These are phyloP conservation scores for Xylocopa sonorina DNA, from an alignment of 1,140 invertebrate species.

Conservation along the genomic window DNA sequence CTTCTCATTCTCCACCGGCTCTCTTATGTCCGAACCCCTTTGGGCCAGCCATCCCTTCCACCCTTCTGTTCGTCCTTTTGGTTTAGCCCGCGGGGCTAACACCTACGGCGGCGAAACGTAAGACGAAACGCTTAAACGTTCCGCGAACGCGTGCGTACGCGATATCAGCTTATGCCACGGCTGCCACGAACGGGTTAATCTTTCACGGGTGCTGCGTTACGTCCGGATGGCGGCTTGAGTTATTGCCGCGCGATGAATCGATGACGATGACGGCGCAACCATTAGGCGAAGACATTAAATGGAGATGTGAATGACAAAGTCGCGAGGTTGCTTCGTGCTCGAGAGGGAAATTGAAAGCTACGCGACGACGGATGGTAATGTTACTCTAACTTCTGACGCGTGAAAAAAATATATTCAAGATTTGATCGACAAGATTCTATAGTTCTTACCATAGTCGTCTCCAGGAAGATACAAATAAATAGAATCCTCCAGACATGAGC, in stretches of 20 bases:
- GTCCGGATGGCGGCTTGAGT: conserved; percentile 41
- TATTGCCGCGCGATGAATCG: conserved; percentile 18
- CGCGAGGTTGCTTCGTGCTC: background rate
- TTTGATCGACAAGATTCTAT: no score
- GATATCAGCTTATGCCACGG: conserved; percentile 28
- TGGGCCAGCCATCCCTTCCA: conserved; percentile 28
- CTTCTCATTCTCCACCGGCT: conserved; percentile 27
- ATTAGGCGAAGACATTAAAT: background rate
- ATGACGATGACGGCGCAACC: background rate
- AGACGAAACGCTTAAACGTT: conserved; percentile 40
- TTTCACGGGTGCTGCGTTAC: conserved; percentile 36
- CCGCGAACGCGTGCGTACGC: conserved; percentile 1
- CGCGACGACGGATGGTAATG: no score
- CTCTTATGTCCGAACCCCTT: conserved; percentile 61
- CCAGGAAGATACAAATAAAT: no score
- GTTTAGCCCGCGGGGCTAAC: conserved; percentile 5
- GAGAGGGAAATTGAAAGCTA: background rate
- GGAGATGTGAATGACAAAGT: background rate
- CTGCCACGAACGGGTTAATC: conserved; percentile 41
- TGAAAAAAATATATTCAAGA: no score
- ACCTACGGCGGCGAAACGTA: conserved; percentile 40
- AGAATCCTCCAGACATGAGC: no score
- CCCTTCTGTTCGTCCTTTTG: background rate
- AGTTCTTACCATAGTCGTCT: no score
- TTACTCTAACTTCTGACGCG: no score